Evolutionary conservation across 2,797 vertebrate genomes (phyloP).

Genomic region (Spondyliosoma cantharus): DNA sequence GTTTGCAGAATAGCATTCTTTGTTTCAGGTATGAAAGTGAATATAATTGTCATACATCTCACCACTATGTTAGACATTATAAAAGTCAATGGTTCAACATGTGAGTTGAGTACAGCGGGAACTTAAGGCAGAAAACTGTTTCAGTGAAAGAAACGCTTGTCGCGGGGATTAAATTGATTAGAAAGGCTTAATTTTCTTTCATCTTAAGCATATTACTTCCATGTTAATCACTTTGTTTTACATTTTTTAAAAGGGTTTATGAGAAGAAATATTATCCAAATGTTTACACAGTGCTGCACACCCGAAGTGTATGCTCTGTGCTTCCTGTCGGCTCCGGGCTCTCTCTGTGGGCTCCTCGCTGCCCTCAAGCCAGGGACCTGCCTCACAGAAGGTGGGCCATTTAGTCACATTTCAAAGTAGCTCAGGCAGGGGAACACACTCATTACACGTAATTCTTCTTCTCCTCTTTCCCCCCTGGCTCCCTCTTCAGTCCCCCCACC

Average conservation of each 20-base stretch:
- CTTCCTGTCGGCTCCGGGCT: constrained; percentile 38
- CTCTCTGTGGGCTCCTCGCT: constrained; percentile 42
- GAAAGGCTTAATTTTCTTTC: constrained; percentile 40
- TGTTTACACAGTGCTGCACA: constrained; percentile 15
- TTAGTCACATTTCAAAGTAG: constrained; percentile 85
- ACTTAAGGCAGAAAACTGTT: constrained; percentile 15
- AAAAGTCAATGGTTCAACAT: constrained; percentile 17
- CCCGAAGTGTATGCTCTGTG: not conserved
- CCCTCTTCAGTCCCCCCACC: constrained; percentile 28
- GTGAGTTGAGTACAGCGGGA: constrained; percentile 17
- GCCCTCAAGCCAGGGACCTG: constrained; percentile 52
- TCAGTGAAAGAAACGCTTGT: constrained; percentile 14
- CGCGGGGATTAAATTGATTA: constrained; percentile 28
- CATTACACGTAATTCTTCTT: constrained; percentile 80
- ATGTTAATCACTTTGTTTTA: constrained; percentile 35
- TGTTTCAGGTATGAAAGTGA: constrained; percentile 20
- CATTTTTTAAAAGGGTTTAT: constrained; percentile 18
- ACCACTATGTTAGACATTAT: not conserved
- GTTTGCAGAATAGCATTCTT: constrained; percentile 15
- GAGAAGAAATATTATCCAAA: constrained; percentile 21
- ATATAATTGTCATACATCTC: constrained; percentile 16
- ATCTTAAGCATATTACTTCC: constrained; percentile 36
- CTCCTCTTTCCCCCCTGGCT: constrained; percentile 52
- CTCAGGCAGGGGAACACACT: constrained; percentile 77
- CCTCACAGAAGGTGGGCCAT: constrained; percentile 76